Conservation (phyloP, 1,140 invertebrate genomes). For the Rhagoletis pomonella region DNA sequence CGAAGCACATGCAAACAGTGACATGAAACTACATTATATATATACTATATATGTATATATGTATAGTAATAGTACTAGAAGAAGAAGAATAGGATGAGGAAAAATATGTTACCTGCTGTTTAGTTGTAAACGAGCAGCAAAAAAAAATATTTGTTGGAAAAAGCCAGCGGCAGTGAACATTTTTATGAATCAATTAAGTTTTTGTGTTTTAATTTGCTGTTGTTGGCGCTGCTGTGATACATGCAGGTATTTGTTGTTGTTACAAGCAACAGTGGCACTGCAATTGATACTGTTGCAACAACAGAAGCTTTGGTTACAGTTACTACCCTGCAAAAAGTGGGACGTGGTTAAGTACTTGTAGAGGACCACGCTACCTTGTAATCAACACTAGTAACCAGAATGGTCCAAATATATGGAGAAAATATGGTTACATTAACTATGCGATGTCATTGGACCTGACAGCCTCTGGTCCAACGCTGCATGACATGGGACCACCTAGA, state of each 20-base stretch:
- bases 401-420: too few relatives aligned
- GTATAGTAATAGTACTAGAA: background rate
- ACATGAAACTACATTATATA: background rate
- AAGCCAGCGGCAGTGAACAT: background rate
- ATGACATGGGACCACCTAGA: too few relatives aligned
- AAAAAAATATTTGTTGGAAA: conserved; percentile 5
- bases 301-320: background rate
- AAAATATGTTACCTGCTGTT: conserved; percentile 6
- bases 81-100: too few relatives aligned
- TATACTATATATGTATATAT: background rate
- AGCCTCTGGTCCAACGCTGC: too few relatives aligned
- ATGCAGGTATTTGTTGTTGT: background rate
- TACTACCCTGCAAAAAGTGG: background rate
- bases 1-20: background rate
- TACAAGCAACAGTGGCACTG: background rate
- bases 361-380: too few relatives aligned
- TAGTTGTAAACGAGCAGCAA: background rate
- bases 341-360: too few relatives aligned
- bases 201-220: conserved; percentile 31
- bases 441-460: too few relatives aligned
- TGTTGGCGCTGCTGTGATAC: background rate
- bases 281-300: conserved; percentile 1
- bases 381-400: too few relatives aligned
- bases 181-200: conserved; percentile 51
- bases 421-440: too few relatives aligned